These are phyloP conservation scores for Callithrix jacchus DNA, from an alignment of 2,113 vertebrate genomes.

Conservation along the genomic window DNA sequence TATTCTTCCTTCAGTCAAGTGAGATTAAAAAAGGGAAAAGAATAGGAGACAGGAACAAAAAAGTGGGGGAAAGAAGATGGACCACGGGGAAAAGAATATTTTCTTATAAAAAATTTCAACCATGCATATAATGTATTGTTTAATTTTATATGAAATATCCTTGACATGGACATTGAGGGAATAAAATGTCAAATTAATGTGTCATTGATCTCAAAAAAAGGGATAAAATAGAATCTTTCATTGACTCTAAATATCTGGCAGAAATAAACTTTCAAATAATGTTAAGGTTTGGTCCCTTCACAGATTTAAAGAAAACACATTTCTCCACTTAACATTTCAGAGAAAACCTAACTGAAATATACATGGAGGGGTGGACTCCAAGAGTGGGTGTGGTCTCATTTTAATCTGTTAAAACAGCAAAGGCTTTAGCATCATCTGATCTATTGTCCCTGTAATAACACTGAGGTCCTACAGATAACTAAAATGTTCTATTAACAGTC, in stretches of 20 bases:
- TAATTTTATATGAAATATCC: conserved; percentile 7
- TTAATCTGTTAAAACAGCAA: neutral
- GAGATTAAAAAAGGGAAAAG: neutral
- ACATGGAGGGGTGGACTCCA: neutral
- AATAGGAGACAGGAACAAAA: neutral
- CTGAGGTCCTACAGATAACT: neutral
- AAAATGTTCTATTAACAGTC: neutral
- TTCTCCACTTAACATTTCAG: neutral
- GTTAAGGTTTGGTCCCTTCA: neutral
- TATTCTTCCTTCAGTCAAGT: neutral
- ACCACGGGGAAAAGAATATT: neutral
- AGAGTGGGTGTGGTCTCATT: neutral
- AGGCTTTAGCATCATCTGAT: neutral
- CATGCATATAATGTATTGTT: neutral
- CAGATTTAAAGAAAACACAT: neutral
- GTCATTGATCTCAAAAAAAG: neutral
- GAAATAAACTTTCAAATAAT: conserved; percentile 11
- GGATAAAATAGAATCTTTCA: neutral
- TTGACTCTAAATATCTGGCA: neutral
- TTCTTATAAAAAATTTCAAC: neutral
- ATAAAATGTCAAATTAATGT: neutral
- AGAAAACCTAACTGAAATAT: neutral
- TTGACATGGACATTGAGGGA: neutral
- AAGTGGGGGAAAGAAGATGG: no score
- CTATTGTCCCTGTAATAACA: neutral